Evolutionary conservation across 2,888 invertebrate genomes (phyloP).

Genomic region (Dioctria linearis): DNA sequence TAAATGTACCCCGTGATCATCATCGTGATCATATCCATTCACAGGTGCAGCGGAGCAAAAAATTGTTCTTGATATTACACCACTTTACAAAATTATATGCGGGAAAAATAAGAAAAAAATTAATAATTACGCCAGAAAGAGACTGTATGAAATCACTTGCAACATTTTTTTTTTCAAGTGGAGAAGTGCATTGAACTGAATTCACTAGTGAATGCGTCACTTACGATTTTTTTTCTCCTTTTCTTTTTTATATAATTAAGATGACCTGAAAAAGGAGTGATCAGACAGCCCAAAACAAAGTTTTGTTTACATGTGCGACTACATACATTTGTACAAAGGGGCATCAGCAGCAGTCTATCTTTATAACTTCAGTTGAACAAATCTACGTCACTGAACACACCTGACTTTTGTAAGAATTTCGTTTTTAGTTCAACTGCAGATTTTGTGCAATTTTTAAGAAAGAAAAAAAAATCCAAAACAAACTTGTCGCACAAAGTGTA

Average conservation of each 20-base stretch:
- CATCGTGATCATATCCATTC: background rate
- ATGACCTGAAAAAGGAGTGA: slow-evolving; percentile 39
- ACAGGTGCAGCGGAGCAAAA: background rate
- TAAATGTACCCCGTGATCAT: too few relatives aligned
- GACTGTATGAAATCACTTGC: slow-evolving; percentile 16
- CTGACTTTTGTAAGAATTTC: slow-evolving; percentile 6
- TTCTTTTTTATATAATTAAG: slow-evolving; percentile 30
- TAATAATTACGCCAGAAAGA: background rate
- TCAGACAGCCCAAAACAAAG: slow-evolving; percentile 49
- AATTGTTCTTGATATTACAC: background rate
- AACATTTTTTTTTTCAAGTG: background rate
- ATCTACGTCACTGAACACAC: slow-evolving; percentile 27
- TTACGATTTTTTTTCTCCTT: background rate
- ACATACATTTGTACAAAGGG: slow-evolving; percentile 11
- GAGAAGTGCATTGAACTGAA: slow-evolving; percentile 33
- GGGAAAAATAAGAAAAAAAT: background rate
- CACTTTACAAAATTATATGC: background rate
- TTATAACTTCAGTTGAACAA: slow-evolving; percentile 36
- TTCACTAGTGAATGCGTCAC: slow-evolving; percentile 22
- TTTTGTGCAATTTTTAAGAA: slow-evolving; percentile 3
- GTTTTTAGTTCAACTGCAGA: slow-evolving; percentile 13
- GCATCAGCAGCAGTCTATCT: slow-evolving; percentile 20
- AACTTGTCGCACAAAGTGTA: background rate
- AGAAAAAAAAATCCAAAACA: background rate
- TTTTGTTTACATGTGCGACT: slow-evolving; percentile 21